phyloP scores from a whole-genome alignment of 2,113 vertebrate genomes.

The Gymnocephalus cernua region DNA sequence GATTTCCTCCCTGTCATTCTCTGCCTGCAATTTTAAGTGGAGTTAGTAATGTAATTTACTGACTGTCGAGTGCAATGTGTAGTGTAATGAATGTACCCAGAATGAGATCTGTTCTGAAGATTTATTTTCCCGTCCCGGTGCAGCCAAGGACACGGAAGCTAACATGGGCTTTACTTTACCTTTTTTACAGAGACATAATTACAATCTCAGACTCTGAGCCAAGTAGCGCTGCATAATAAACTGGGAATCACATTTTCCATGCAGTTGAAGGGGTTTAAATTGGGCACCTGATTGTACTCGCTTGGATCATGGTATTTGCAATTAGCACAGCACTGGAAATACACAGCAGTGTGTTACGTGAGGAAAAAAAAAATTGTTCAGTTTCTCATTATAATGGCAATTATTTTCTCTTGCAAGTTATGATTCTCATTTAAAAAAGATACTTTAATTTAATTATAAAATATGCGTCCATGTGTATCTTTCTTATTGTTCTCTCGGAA shows the following conservation, averaged over 20 bases:
- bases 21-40: slow-evolving; percentile 48
- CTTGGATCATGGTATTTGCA: slow-evolving; percentile 42
- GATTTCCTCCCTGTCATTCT: slow-evolving; percentile 32
- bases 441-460: not conserved
- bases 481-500: not conserved
- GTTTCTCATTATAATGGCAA: not conserved
- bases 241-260: slow-evolving; percentile 43
- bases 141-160: slow-evolving; percentile 58
- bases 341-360: slow-evolving; percentile 1
- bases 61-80: slow-evolving; percentile 35
- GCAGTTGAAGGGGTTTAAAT: slow-evolving; percentile 39
- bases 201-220: slow-evolving; percentile 58
- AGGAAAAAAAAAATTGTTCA: not conserved
- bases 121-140: slow-evolving; percentile 50
- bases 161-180: slow-evolving; percentile 62
- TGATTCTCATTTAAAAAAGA: not conserved
- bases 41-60: slow-evolving; percentile 58
- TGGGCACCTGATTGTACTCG: slow-evolving; percentile 34
- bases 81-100: slow-evolving; percentile 51
- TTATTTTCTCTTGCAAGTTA: not conserved
- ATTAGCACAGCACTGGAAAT: slow-evolving; percentile 23
- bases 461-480: not conserved
- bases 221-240: slow-evolving; percentile 58
- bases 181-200: slow-evolving; percentile 71
- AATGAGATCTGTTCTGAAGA: slow-evolving; percentile 55